A percentile compares a stretch with the other conserved stretches of the same genome.
These are phyloP conservation scores for Acinonyx jubatus DNA, from an alignment of 2,113 vertebrate genomes.

Conservation along the genomic window DNA sequence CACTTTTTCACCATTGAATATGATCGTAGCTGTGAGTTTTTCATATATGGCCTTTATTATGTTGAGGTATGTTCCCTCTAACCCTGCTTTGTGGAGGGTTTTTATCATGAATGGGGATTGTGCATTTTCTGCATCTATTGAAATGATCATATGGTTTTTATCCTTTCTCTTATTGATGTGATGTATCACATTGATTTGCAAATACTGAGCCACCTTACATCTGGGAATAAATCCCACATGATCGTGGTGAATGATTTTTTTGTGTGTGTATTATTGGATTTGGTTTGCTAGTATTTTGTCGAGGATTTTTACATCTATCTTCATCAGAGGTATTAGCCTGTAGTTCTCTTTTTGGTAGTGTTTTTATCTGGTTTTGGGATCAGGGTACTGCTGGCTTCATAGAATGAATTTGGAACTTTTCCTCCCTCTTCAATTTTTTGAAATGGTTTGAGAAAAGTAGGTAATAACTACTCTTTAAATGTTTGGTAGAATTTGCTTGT, in stretches of 20 bases:
- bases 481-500: not conserved
- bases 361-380: not conserved
- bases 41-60: not conserved
- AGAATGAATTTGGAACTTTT: not conserved
- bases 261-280: not conserved
- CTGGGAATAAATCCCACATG: not conserved
- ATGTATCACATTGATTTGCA: not conserved
- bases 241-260: not conserved
- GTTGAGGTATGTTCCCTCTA: not conserved
- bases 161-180: not conserved
- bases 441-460: not conserved
- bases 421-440: not conserved
- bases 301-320: not conserved
- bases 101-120: not conserved
- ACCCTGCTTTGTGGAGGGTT: not conserved
- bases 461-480: not conserved
- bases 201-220: not conserved
- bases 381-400: not conserved
- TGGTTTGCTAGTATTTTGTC: not conserved
- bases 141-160: not conserved
- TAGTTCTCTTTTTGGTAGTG: not conserved
- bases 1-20: not conserved
- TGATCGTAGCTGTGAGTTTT: not conserved
- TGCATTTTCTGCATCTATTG: not conserved
- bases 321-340: not conserved